Evolutionary conservation across 2,797 vertebrate genomes (phyloP).

Genomic region (Clamator glandarius): DNA sequence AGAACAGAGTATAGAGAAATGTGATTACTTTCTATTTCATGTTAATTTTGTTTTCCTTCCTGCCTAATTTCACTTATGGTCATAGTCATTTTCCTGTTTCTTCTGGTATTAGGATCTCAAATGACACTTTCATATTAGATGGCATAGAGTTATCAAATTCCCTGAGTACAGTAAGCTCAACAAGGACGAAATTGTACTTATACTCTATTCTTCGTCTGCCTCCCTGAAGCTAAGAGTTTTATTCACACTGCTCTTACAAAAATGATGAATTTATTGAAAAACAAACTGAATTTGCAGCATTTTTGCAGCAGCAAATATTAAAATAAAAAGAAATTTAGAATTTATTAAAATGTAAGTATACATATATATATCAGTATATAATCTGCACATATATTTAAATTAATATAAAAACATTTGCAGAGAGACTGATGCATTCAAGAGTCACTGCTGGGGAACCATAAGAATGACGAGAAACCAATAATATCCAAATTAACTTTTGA

Average conservation of each 20-base stretch:
- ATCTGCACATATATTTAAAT: not conserved
- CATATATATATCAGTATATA: not conserved
- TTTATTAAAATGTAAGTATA: not conserved
- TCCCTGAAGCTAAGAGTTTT: not conserved
- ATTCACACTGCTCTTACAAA: not conserved
- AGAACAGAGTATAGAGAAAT: not conserved
- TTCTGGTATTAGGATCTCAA: conserved; percentile 9
- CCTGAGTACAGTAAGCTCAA: not conserved
- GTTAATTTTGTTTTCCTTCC: not conserved
- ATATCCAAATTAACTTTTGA: not conserved
- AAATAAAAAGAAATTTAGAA: not conserved
- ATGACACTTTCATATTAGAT: not conserved
- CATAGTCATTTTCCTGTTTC: not conserved
- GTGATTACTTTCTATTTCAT: not conserved
- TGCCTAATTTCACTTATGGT: not conserved
- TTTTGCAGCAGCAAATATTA: not conserved
- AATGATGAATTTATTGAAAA: not conserved
- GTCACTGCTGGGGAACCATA: not conserved
- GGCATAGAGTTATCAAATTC: not conserved
- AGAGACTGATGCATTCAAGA: not conserved
- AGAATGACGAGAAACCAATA: not conserved
- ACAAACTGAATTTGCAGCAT: not conserved
- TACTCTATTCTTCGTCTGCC: not conserved
- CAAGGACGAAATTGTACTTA: not conserved
- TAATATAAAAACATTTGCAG: not conserved